Conservation (phyloP, 2,797 vertebrate species). For the Neostethus bicornis region DNA sequence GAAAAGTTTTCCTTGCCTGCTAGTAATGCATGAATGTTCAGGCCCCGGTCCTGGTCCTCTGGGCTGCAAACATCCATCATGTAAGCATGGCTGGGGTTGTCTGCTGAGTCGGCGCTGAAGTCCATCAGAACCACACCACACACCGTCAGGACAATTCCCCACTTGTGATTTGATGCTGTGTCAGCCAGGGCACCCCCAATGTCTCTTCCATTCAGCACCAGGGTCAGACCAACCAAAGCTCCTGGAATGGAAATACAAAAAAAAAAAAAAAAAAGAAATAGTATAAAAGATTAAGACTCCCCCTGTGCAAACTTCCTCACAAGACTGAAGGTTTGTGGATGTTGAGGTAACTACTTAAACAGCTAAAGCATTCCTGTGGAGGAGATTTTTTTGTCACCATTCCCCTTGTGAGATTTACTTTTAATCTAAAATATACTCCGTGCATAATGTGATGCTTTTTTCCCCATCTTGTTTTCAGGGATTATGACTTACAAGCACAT, state of each 20-base stretch:
- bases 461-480: not conserved
- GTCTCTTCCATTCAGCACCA: conserved; percentile 94
- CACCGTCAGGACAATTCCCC: conserved; percentile 93
- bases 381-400: not conserved
- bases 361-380: not conserved
- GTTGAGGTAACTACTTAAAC: not conserved
- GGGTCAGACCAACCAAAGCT: conserved; percentile 87
- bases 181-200: conserved; percentile 87
- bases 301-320: not conserved
- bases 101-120: conserved; percentile 96
- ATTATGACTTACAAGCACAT: not conserved
- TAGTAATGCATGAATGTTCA: conserved; percentile 94
- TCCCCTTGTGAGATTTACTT: not conserved
- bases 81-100: conserved; percentile 97
- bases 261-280: conserved; percentile 2
- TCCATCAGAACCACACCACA: conserved; percentile 98
- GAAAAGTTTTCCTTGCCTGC: conserved; percentile 79
- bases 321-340: not conserved
- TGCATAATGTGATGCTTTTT: not conserved
- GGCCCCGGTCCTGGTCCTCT: conserved; percentile 92
- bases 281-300: not conserved
- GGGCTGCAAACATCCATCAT: conserved; percentile 99
- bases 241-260: conserved; percentile 74
- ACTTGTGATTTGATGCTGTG: conserved; percentile 87
- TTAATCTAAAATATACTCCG: not conserved